Evolutionary conservation across 2,797 vertebrate species (phyloP).

Genomic region (Galagoides demidoff): DNA sequence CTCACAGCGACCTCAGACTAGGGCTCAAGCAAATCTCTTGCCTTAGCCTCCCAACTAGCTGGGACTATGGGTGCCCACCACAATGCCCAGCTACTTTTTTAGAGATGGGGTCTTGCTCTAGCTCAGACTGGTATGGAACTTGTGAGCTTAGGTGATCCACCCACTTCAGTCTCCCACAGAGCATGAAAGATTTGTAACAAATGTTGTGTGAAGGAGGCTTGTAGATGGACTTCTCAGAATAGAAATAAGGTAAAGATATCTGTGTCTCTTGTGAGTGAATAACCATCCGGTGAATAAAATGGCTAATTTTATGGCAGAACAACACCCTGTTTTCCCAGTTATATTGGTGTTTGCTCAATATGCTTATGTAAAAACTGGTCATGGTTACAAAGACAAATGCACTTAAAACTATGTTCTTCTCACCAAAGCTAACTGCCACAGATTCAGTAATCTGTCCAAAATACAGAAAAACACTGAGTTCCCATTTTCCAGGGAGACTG

Average conservation of each 20-base stretch:
- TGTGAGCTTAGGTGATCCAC: no score
- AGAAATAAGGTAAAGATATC: not conserved
- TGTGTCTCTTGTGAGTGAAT: not conserved
- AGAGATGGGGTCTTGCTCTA: no score
- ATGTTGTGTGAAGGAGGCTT: not conserved
- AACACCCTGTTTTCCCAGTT: not conserved
- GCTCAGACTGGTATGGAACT: no score
- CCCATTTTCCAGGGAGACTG: accelerated
- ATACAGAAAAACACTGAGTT: not conserved
- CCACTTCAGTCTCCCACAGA: no score
- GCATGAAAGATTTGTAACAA: not conserved
- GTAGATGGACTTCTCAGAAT: not conserved
- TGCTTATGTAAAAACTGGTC: not conserved
- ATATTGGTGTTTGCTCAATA: not conserved
- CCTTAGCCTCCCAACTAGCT: no score
- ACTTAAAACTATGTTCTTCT: not conserved
- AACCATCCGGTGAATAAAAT: not conserved
- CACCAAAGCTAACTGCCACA: not conserved
- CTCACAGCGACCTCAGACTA: no score
- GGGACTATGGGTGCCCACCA: no score
- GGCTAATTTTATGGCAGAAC: not conserved
- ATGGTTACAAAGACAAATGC: not conserved
- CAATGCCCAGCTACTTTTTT: no score
- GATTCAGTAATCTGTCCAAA: not conserved
- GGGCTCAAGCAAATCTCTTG: no score